Percentiles rank a stretch among this genome's conserved stretches.
phyloP scores from a whole-genome alignment of 1,140 invertebrate genomes.

The Medauroidea extradentata region DNA sequence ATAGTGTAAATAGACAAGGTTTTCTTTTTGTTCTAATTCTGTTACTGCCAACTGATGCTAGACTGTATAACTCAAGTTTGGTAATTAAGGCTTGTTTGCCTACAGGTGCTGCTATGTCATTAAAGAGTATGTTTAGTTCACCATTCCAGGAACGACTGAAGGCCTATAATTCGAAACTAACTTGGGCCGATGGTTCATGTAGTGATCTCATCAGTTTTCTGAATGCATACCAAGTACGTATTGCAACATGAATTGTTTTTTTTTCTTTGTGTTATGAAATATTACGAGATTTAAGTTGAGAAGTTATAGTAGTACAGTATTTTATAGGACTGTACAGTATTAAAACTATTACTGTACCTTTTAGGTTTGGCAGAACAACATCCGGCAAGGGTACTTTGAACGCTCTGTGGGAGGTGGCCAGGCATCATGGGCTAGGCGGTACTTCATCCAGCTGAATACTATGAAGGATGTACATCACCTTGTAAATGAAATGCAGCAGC shows the following conservation, averaged over 20 bases:
- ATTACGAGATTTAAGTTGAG: neutral
- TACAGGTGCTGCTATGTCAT: constrained; percentile 70
- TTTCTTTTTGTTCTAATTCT: too few species aligned
- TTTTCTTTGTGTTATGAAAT: neutral
- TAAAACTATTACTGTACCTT: neutral
- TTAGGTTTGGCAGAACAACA: constrained; percentile 42
- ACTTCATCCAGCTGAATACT: constrained; percentile 67
- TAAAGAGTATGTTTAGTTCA: constrained; percentile 74
- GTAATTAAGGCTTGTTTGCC: constrained; percentile 29
- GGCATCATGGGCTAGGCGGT: constrained; percentile 62
- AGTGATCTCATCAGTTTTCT: constrained; percentile 82
- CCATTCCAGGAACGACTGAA: constrained; percentile 66
- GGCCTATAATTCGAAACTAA: constrained; percentile 71
- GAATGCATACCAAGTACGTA: constrained; percentile 69
- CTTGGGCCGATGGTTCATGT: constrained; percentile 73
- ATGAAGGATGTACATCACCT: constrained; percentile 69
- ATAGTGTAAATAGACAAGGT: too few species aligned
- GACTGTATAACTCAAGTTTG: too few species aligned
- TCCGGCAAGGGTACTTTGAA: constrained; percentile 36
- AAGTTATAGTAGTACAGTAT: neutral
- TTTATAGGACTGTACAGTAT: neutral
- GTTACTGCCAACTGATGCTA: too few species aligned
- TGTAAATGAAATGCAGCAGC: constrained; percentile 59
- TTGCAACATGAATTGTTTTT: neutral
- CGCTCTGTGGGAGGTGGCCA: constrained; percentile 43